A percentile compares a stretch with the other conserved stretches of the same genome.
These are phyloP conservation scores for Xanthorhoe designata DNA, from an alignment of 2,888 invertebrate species.

Conservation along the genomic window DNA sequence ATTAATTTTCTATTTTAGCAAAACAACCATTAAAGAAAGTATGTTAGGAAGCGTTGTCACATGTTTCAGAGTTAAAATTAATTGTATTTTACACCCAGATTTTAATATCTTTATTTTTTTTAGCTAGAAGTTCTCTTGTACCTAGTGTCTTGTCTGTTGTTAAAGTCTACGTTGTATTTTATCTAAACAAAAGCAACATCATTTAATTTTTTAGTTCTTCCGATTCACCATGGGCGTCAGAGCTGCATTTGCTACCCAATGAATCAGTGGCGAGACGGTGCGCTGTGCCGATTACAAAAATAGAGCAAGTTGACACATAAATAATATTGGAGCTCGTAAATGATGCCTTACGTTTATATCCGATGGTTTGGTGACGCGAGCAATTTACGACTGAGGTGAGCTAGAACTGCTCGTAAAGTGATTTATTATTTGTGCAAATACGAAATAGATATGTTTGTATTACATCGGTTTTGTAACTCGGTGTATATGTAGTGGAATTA, in stretches of 20 bases:
- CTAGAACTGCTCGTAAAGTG: background rate
- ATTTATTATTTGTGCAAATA: background rate
- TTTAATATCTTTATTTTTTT: too few relatives aligned
- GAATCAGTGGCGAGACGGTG: slow-evolving; percentile 59
- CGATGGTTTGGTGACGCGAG: slow-evolving; percentile 39
- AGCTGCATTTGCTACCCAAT: slow-evolving; percentile 70
- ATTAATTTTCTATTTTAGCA: too few relatives aligned
- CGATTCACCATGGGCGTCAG: slow-evolving; percentile 43
- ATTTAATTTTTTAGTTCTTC: background rate
- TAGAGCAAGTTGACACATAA: slow-evolving; percentile 82
- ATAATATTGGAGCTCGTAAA: slow-evolving; percentile 78
- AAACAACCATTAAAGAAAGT: too few relatives aligned
- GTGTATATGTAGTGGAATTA: too few relatives aligned
- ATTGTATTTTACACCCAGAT: too few relatives aligned
- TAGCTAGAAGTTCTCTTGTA: too few relatives aligned
- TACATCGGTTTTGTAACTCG: too few relatives aligned
- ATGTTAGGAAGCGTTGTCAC: too few relatives aligned
- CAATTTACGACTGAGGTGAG: slow-evolving; percentile 33
- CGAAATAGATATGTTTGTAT: background rate
- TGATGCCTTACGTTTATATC: slow-evolving; percentile 43
- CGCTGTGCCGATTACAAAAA: slow-evolving; percentile 68
- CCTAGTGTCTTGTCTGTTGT: too few relatives aligned
- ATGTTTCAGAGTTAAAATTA: too few relatives aligned
- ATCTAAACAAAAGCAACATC: too few relatives aligned
- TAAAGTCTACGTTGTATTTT: background rate